Conservation (phyloP, 2,888 invertebrate genomes). For the Neoscelio sp. region DNA sequence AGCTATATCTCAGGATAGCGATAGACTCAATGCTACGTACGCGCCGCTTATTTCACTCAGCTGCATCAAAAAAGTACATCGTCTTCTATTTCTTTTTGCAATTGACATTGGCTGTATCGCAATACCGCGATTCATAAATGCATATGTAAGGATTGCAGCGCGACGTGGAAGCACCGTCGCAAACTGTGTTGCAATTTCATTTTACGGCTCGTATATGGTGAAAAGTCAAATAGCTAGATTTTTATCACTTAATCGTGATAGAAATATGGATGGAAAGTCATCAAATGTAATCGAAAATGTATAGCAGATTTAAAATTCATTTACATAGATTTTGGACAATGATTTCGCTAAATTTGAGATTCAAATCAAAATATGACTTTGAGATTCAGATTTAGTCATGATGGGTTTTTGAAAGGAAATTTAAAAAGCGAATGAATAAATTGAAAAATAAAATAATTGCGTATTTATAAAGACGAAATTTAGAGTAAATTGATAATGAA, state of each 20-base stretch:
- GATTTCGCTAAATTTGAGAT: too few species aligned
- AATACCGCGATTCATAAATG: constrained; percentile 39
- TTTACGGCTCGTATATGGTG: neutral
- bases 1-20: constrained; percentile 16
- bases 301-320: neutral
- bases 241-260: constrained; percentile 43
- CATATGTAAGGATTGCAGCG: neutral
- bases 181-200: constrained; percentile 20
- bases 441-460: too few species aligned
- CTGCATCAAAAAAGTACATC: neutral
- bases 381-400: too few species aligned
- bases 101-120: constrained; percentile 43
- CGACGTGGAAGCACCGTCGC: constrained; percentile 1
- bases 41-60: constrained; percentile 39
- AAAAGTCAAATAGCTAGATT: constrained; percentile 5
- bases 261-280: constrained; percentile 33
- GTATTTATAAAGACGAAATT: too few species aligned
- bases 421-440: too few species aligned
- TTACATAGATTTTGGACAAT: constrained; percentile 4
- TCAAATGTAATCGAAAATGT: neutral
- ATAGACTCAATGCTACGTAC: constrained; percentile 39
- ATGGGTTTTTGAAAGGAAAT: too few species aligned
- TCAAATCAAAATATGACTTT: too few species aligned
- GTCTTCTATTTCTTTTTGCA: constrained; percentile 14
- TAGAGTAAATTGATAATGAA: too few species aligned